phyloP scores from a whole-genome alignment of 1,140 invertebrate genomes.

The Adoxophyes honmai region DNA sequence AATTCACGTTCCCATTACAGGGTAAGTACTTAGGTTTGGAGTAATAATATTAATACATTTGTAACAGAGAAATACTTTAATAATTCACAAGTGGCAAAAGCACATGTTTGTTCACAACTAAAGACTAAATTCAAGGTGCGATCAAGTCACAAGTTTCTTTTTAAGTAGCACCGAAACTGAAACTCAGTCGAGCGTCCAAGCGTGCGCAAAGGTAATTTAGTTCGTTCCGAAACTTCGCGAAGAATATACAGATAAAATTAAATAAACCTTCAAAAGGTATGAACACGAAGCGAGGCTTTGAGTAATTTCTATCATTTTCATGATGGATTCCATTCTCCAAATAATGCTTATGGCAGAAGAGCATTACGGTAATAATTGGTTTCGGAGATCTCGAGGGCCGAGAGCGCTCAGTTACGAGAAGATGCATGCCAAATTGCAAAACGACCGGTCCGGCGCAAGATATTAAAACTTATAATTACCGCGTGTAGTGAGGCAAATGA shows the following conservation, averaged over 20 bases:
- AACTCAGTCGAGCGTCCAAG: conserved; percentile 16
- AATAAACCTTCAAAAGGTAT: conserved; percentile 4
- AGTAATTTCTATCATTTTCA: conserved; percentile 58
- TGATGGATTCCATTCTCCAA: conserved; percentile 55
- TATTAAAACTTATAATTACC: conserved; percentile 37
- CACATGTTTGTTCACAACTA: too few species aligned
- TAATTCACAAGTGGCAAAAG: too few species aligned
- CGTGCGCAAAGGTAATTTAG: conserved; percentile 31
- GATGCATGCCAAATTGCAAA: conserved; percentile 52
- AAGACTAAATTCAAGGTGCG: neutral
- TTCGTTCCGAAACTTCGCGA: conserved; percentile 25
- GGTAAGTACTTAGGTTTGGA: too few species aligned
- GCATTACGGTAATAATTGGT: conserved; percentile 57
- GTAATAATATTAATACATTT: neutral
- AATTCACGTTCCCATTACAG: too few species aligned
- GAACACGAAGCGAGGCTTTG: conserved; percentile 25
- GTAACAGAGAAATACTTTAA: neutral
- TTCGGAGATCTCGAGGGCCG: conserved; percentile 40
- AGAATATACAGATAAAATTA: conserved; percentile 12
- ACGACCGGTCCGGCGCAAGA: conserved; percentile 41
- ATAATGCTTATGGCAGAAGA: conserved; percentile 43
- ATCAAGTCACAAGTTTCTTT: neutral
- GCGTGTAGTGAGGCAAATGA: conserved; percentile 20
- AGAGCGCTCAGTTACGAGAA: conserved; percentile 33
- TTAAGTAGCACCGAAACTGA: too few species aligned